phyloP scores from a whole-genome alignment of 2,113 vertebrate species.

The Nannobrachium achirus region DNA sequence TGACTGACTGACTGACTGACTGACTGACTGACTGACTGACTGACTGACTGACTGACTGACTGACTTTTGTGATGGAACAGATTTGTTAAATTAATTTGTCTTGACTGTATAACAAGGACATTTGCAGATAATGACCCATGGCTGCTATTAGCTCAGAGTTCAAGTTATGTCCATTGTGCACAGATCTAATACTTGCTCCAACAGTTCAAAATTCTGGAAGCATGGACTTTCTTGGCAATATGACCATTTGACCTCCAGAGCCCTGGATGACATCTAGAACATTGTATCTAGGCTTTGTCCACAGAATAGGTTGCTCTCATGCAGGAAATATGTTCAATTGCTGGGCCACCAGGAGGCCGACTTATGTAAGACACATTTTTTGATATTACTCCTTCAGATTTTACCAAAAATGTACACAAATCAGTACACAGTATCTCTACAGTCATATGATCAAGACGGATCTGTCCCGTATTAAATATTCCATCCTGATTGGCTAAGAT shows the following conservation, averaged over 20 bases:
- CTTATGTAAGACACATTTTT: no score
- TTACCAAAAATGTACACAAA: no score
- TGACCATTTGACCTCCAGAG: neutral
- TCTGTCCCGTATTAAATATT: no score
- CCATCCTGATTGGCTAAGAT: no score
- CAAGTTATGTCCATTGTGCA: neutral
- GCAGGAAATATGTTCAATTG: neutral
- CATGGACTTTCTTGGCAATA: neutral
- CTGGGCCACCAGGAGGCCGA: no score
- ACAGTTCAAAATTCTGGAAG: neutral
- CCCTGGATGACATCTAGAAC: neutral
- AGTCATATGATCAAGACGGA: no score
- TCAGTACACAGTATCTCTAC: no score
- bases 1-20: no score
- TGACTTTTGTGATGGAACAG: slow-evolving; percentile 24
- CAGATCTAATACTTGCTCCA: neutral
- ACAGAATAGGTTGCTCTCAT: no score
- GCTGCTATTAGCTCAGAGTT: slow-evolving; percentile 28
- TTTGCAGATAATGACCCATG: slow-evolving; percentile 33
- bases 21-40: no score
- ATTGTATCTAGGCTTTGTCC: neutral
- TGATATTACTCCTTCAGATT: no score
- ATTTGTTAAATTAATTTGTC: slow-evolving; percentile 49
- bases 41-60: slow-evolving; percentile 18
- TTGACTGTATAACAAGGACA: slow-evolving; percentile 9